A percentile compares a stretch with the other conserved stretches of the same genome.
These are phyloP conservation scores for Idaea straminata DNA, from an alignment of 2,888 invertebrate species.

Conservation along the genomic window DNA sequence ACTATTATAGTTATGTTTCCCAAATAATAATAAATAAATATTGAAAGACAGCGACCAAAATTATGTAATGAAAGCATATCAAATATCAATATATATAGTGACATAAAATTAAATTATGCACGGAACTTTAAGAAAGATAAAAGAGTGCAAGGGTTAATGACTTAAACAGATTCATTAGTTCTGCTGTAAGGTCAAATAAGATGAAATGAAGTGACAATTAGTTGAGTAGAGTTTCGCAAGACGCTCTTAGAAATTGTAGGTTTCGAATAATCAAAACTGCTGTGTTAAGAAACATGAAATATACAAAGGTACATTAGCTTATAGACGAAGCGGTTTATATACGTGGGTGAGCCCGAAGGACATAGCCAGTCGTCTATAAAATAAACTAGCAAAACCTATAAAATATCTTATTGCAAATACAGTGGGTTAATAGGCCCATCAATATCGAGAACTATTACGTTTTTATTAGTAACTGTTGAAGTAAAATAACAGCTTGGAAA, in stretches of 20 bases:
- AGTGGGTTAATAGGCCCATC: neutral
- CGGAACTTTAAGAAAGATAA: neutral
- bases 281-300: neutral
- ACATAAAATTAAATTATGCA: constrained; percentile 4
- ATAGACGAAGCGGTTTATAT: neutral
- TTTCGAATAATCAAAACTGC: neutral
- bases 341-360: neutral
- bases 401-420: neutral
- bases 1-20: too few relatives aligned
- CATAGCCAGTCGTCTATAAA: neutral
- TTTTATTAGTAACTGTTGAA: neutral
- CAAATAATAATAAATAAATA: neutral
- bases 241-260: neutral
- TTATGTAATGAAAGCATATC: neutral
- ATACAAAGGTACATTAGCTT: neutral
- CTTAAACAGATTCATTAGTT: constrained; percentile 17
- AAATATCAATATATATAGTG: constrained; percentile 3
- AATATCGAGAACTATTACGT: neutral
- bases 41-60: neutral
- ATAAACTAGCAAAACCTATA: neutral
- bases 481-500: neutral
- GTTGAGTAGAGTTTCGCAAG: neutral
- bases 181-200: constrained; percentile 14
- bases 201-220: neutral
- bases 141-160: constrained; percentile 10